Evolutionary conservation across 2,113 vertebrate genomes (phyloP).

Genomic region (Azemiops feae): DNA sequence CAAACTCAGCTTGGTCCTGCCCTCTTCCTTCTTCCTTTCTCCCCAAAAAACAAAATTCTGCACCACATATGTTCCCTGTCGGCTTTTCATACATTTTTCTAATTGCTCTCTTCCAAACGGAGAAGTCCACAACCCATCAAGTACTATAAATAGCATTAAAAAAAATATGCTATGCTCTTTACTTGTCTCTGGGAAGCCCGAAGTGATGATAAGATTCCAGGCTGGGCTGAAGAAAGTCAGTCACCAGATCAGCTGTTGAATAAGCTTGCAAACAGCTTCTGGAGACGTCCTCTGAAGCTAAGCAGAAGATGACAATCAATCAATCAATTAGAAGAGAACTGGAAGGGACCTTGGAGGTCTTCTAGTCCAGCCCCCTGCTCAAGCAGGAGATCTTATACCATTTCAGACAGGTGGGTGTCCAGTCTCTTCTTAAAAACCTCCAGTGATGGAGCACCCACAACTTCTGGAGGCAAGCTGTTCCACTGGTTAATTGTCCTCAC

Average conservation of each 20-base stretch:
- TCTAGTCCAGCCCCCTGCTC: too few relatives aligned
- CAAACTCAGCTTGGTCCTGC: neutral
- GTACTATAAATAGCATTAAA: conserved; percentile 11
- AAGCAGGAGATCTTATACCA: too few relatives aligned
- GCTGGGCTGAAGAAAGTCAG: neutral
- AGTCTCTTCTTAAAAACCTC: too few relatives aligned
- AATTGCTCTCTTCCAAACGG: neutral
- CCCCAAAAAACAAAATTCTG: neutral
- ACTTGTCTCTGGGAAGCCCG: neutral
- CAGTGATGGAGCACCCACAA: too few relatives aligned
- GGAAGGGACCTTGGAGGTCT: too few relatives aligned
- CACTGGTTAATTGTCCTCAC: too few relatives aligned
- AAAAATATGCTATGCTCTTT: neutral
- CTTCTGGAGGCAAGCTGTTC: too few relatives aligned
- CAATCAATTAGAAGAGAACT: too few relatives aligned
- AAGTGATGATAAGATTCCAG: neutral
- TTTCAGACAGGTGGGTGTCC: too few relatives aligned
- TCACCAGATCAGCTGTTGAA: neutral
- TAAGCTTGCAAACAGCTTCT: neutral
- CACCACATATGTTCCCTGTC: fast-evolving
- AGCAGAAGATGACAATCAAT: too few relatives aligned
- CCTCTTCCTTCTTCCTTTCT: neutral
- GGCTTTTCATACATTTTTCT: fast-evolving
- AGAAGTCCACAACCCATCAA: neutral
- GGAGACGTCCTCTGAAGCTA: neutral